Evolutionary conservation across 2,888 invertebrate genomes (phyloP).

Genomic region (Meiosimyza decipiens): DNA sequence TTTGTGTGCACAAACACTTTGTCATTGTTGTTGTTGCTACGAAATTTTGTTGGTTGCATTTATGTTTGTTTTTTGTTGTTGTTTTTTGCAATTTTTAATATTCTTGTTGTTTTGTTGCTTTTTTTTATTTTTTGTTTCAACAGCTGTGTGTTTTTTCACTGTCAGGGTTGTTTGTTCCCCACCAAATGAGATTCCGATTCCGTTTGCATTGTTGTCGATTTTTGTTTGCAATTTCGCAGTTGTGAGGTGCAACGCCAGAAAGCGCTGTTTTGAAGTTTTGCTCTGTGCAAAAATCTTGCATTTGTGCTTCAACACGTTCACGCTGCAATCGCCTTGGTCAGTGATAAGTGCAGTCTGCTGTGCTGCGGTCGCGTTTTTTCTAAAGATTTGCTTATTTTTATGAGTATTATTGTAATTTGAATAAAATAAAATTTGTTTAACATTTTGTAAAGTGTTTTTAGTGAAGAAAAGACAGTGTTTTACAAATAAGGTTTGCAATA

Average conservation of each 20-base stretch:
- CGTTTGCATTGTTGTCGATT: not conserved
- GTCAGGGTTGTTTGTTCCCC: conserved; percentile 19
- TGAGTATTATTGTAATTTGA: too few relatives aligned
- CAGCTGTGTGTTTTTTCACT: conserved; percentile 20
- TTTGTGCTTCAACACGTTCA: not conserved
- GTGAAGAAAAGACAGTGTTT: too few relatives aligned
- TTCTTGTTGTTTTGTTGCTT: not conserved
- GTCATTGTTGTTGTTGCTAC: not conserved
- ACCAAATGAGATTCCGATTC: not conserved
- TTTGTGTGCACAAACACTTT: too few relatives aligned
- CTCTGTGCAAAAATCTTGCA: too few relatives aligned
- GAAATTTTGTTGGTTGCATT: conserved; percentile 6
- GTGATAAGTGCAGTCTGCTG: conserved; percentile 36
- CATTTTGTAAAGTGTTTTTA: too few relatives aligned
- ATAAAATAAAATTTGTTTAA: too few relatives aligned
- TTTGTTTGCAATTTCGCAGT: not conserved
- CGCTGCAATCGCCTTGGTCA: conserved; percentile 6
- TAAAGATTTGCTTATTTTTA: too few relatives aligned
- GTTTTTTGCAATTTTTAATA: not conserved
- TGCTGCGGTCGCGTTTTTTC: conserved; percentile 36
- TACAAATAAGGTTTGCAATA: too few relatives aligned
- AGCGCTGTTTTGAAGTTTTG: too few relatives aligned
- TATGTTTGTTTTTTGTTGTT: not conserved
- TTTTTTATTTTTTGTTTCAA: not conserved
- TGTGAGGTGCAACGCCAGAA: too few relatives aligned